Evolutionary conservation across 2,113 vertebrate genomes (phyloP), one percentile per base, ranked within the genome.

Genomic region (Desmodus rotundus): DNA sequence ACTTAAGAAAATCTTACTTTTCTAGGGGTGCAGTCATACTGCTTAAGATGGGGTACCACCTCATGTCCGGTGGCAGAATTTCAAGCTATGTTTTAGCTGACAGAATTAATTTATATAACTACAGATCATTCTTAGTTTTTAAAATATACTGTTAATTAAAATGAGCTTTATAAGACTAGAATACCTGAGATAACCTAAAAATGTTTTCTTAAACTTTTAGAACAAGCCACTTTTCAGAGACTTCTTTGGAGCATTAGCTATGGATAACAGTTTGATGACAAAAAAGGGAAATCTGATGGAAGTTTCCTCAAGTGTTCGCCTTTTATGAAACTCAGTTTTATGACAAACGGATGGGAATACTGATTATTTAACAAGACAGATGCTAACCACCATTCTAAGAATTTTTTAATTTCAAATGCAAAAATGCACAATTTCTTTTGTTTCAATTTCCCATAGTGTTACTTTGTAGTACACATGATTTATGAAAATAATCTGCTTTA

Each of bases 261-360:
- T 96, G 96, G 94, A 95, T 95, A 95, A 94, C 1, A 1, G 87
- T 97, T 97, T 97, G 96, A 93, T 98, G 95, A 94, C 91, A 98
- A 43, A 95, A 43, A 88, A 7, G 14, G 43, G 82, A 58, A 85
- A 85, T 94, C 54, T 87, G 72, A 58, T 96, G 85, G 97, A 97
- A 56, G 56, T 88, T 98, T 98, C 96, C 96, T 91, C 88, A 93
- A 96, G 41, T 54, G 61, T 93, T 89, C 93, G 73, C 93, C 94
- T 91, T 91, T 81, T 85, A 67, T 4, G 26, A 97, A 96, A 96
- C 7, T 43, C 84, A 93, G 65, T 76, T 94, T 87, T 91, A 78
- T 96, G 91, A 96, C 97, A 92, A 97, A 92, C 4, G 20, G 38
- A 95, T 89, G 84, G 68, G 65, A 92, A 82, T 91, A 50, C 89